Percentiles rank a stretch among this genome's conserved stretches.
phyloP scores from a whole-genome alignment of 2,888 invertebrate genomes.

The Harmothoe impar region DNA sequence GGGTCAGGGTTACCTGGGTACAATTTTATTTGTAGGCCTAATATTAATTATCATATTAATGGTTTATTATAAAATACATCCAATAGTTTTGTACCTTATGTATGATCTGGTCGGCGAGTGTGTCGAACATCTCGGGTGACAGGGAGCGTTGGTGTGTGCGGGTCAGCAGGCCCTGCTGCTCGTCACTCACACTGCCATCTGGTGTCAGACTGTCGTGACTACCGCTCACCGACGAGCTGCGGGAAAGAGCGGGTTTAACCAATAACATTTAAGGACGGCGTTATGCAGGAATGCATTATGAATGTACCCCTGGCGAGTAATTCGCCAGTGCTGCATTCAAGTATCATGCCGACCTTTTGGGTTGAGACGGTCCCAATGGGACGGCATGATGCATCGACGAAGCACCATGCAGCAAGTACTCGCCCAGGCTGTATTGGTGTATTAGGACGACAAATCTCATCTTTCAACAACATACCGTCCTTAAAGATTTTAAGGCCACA shows the following conservation, averaged over 20 bases:
- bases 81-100: slow-evolving; percentile 14
- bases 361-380: no score
- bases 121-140: slow-evolving; percentile 52
- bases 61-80: not conserved
- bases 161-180: not conserved
- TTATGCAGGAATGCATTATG: not conserved
- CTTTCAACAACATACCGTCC: no score
- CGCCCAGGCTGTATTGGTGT: no score
- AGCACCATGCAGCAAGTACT: no score
- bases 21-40: no score
- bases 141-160: slow-evolving; percentile 24
- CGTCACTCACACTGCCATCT: not conserved
- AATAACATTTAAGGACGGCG: not conserved
- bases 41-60: not conserved
- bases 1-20: no score
- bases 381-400: no score
- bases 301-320: no score
- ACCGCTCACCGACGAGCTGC: not conserved
- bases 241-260: not conserved
- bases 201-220: not conserved
- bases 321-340: no score
- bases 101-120: slow-evolving; percentile 43
- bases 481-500: no score
- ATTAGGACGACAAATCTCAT: no score
- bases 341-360: no score